Conservation (phyloP, 2,888 invertebrate genomes). For the Tricholauxania praeusta region DNA sequence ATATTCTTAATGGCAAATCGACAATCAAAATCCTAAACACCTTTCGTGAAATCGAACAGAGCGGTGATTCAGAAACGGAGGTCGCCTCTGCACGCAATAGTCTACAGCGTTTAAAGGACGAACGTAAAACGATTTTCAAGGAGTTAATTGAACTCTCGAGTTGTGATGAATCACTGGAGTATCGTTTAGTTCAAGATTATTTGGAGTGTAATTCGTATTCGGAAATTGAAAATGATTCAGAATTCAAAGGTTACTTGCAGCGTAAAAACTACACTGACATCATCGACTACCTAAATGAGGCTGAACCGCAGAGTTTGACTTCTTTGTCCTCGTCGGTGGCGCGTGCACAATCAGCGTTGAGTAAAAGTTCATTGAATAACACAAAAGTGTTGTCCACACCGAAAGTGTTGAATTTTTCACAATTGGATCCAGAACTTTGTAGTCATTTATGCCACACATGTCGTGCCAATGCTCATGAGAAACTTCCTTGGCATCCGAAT, state of each 20-base stretch:
- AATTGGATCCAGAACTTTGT: conserved; percentile 48
- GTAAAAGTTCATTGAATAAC: conserved; percentile 58
- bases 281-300: conserved; percentile 61
- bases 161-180: conserved; percentile 65
- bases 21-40: conserved; percentile 58
- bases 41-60: conserved; percentile 56
- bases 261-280: conserved; percentile 66
- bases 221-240: conserved; percentile 65
- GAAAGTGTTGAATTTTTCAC: conserved; percentile 54
- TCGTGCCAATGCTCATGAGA: conserved; percentile 41
- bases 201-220: conserved; percentile 67
- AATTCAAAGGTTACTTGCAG: conserved; percentile 65
- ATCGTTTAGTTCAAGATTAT: conserved; percentile 64
- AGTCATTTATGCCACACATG: conserved; percentile 54
- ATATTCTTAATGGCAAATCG: conserved; percentile 62
- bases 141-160: conserved; percentile 62
- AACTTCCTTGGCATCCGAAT: conserved; percentile 16
- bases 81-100: conserved; percentile 52
- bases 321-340: conserved; percentile 57
- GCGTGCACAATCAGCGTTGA: conserved; percentile 60
- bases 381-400: conserved; percentile 59
- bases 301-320: conserved; percentile 54
- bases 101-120: conserved; percentile 56
- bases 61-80: conserved; percentile 39
- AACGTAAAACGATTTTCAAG: conserved; percentile 60